Base-by-base conservation (phyloP, 2,888 invertebrate genomes). In the Stratiomys singularior region DNA sequence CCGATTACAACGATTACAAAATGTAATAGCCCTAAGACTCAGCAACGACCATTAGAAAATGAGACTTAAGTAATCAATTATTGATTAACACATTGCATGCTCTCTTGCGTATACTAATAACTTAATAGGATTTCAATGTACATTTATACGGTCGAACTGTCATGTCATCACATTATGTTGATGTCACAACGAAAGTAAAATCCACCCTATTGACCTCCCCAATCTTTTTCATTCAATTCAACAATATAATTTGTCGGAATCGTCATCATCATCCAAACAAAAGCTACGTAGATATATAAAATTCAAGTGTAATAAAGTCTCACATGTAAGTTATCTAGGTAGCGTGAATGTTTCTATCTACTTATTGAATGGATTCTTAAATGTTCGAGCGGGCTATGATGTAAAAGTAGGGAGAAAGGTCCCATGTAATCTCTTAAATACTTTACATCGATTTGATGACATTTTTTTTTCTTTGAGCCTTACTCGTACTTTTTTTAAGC, bases 31-130 rank as follows among this genome's bases (percentile, higher is more conserved):
- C 46, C 30, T 46, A 30, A 69, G 47, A 30, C 69, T 69, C 69
- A 13, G 9, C 44, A 23, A 58, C 37, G 9, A 27, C 28, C 18
- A 7, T 60, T 60, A 30, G 44, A 23, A 37, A 37, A 37, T 37
- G 37, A 37, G 37, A 37, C 18, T 13, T 18, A 25, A 25, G 15
- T 37, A 37, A 74, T 37, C 74, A 74, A 74, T 74, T 74, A 74
- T 44, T 60, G 74, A 60, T 23, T 37, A 58, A 74, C 60, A 58
- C 74, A 37, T 74, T 74, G 58, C 74, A 74, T 74, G 74, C 58
- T 58, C 9, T 37, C 37, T 25, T 37, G 25, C 58, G 58, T 58
- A 37, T 30, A 58, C 74, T 58, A 74, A 74, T 74, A 74, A 74
- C 74, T 58, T 74, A 74, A 60, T 74, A 74, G 74, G 74, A 74